phyloP scores from a whole-genome alignment of 37 sponge, comb jelly and placozoan genomes.

The Tethya wilhelma region DNA sequence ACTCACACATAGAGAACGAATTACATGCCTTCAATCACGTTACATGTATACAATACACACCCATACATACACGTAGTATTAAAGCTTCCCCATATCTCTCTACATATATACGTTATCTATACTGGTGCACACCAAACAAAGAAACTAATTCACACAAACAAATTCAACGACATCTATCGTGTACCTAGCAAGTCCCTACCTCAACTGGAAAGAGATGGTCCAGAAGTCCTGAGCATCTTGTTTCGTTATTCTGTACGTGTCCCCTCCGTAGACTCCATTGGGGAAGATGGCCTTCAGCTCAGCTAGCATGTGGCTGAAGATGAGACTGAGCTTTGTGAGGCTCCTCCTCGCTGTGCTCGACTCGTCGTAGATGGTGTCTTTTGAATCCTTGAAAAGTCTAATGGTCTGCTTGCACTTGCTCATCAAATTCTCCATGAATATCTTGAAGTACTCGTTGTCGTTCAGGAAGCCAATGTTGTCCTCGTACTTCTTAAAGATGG shows the following conservation, averaged over 20 bases:
- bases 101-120: not conserved
- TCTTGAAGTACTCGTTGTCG: constrained; percentile 86
- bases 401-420: constrained; percentile 90
- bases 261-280: constrained; percentile 74
- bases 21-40: too few relatives aligned
- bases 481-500: constrained; percentile 88
- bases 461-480: constrained; percentile 78
- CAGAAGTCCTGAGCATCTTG: constrained; percentile 94
- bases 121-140: not conserved
- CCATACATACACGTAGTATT: too few relatives aligned
- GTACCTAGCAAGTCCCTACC: constrained; percentile 49
- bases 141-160: constrained; percentile 11
- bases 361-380: constrained; percentile 91
- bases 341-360: constrained; percentile 70
- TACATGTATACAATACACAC: too few relatives aligned
- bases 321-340: constrained; percentile 90
- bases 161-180: not conserved
- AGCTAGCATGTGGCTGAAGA: constrained; percentile 98
- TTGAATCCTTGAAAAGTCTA: constrained; percentile 90
- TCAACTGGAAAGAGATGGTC: constrained; percentile 72
- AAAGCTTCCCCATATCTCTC: not conserved
- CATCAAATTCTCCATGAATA: constrained; percentile 94
- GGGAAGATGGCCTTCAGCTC: constrained; percentile 96
- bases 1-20: too few relatives aligned
- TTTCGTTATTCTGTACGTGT: constrained; percentile 88